Evolutionary conservation across 1,140 invertebrate genomes (phyloP).

Genomic region (Zaprionus tsacasi): DNA sequence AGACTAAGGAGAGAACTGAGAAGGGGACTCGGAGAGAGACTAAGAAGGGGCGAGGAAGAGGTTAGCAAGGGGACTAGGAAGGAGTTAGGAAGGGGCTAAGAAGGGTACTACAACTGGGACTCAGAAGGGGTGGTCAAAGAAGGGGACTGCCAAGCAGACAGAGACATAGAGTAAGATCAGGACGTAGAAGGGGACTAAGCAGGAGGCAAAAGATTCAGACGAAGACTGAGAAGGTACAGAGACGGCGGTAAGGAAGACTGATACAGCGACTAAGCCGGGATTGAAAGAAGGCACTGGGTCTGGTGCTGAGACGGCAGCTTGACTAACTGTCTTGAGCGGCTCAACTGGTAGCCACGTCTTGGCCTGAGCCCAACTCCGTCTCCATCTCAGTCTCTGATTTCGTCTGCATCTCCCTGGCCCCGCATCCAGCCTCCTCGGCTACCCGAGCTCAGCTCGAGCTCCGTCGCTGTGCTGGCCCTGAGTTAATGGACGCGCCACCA

Average conservation of each 20-base stretch:
- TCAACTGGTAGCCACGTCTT: conserved; percentile 1
- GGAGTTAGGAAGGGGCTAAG: too few species aligned
- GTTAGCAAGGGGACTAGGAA: not conserved
- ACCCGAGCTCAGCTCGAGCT: not conserved
- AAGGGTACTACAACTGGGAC: not conserved
- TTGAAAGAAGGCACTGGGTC: not conserved
- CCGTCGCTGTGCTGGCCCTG: conserved; percentile 27
- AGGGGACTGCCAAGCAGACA: not conserved
- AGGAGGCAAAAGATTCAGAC: not conserved
- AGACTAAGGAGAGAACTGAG: not conserved
- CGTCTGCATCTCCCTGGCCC: not conserved
- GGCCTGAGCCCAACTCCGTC: not conserved
- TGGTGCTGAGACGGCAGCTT: not conserved
- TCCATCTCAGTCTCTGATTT: not conserved
- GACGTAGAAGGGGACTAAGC: not conserved
- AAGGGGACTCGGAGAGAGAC: not conserved
- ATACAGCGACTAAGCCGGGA: not conserved
- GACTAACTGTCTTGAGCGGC: not conserved
- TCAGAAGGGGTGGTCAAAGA: not conserved
- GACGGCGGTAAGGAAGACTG: not conserved
- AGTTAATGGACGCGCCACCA: conserved; percentile 64
- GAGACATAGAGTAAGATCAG: not conserved
- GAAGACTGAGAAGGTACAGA: too few species aligned
- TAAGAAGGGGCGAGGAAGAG: not conserved
- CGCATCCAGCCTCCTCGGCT: too few species aligned